A percentile compares a stretch with the other conserved stretches of the same genome.
Evolutionary conservation across 1,140 invertebrate genomes (phyloP).

Genomic region (Brachionus calyciflorus): DNA sequence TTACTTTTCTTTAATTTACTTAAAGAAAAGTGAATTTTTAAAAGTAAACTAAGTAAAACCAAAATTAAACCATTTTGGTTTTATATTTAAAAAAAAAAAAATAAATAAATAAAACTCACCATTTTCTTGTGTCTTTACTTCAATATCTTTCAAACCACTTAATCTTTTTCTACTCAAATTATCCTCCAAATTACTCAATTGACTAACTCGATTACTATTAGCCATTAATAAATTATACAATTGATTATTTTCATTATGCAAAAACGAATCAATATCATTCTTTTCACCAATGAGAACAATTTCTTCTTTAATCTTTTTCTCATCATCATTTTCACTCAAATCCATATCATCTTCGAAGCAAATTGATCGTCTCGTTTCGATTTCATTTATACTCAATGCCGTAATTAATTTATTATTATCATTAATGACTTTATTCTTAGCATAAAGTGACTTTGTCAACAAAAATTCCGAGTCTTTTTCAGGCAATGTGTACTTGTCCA

Average conservation of each 20-base stretch:
- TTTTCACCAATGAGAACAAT: conserved; percentile 45
- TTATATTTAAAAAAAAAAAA: no score
- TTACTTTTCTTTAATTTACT: no score
- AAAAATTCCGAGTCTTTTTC: conserved; percentile 11
- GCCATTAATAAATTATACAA: conserved; percentile 30
- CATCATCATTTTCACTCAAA: not conserved
- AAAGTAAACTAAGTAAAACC: no score
- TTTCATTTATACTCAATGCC: conserved; percentile 37
- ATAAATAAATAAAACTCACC: no score
- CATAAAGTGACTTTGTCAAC: conserved; percentile 14
- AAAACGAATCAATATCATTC: conserved; percentile 9
- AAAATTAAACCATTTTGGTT: no score
- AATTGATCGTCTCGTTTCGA: conserved; percentile 6
- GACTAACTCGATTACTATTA: not conserved
- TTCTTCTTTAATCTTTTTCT: conserved; percentile 41
- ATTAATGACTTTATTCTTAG: not conserved
- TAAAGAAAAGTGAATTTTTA: no score
- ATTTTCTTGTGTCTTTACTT: not conserved
- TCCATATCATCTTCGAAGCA: not conserved
- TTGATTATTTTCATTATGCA: conserved; percentile 35
- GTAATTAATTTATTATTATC: conserved; percentile 31
- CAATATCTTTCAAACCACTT: not conserved
- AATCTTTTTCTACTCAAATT: conserved; percentile 11
- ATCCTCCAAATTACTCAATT: conserved; percentile 5
- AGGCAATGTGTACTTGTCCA: not conserved